Base-by-base conservation (phyloP, 2,797 vertebrate species). In the Mormyrops attenuatus region DNA sequence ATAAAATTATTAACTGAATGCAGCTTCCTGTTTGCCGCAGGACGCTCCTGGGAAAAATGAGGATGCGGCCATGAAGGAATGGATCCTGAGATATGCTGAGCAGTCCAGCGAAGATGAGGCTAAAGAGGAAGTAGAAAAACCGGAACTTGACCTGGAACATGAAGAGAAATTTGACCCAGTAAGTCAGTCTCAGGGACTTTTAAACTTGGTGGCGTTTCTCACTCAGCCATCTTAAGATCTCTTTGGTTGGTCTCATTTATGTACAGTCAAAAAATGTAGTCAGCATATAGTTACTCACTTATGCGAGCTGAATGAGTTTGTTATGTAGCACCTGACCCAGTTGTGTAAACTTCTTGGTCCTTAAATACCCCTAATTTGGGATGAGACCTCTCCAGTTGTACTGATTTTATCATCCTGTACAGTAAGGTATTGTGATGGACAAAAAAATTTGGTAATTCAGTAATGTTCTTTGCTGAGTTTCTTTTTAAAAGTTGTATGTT, bases 131-230 rank as follows among this genome's bases (percentile, higher is more conserved):
- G 94, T 94, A 34, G 93, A 90, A 53, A 52, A 69, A 41, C 13
- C 22, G 87, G 15, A 88, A 11, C 92, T 88, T 89, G 95, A 95
- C 87, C 93, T 95, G 73, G 96, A 96, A 90, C 92, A 96, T 9
- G 95, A 97, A 1, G 96, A 97, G 92, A 96, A 96, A 92, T 98
- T 99, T 95, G 98, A 99, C 92, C 98, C 98, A 0, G 98, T 99
- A 93, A 96, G 96, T 95, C 0, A 53, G 26, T 2, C 26, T 30
- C 50, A 2, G 38, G 20, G 30, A 53, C 13, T 53, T 55, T 55
- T 57, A 38, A 55, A 86, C 15, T 34, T 53, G n/a, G 4, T 53
- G 80, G 3, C 47, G 13, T 85, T 44, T 82, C 77, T 73, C 73
- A 11, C 80, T 63, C 77, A 17, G 9, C 20, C 82, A 50, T 60